These are phyloP conservation scores for Urosaurus nigricauda DNA, from an alignment of 2,797 vertebrate genomes.

Conservation along the genomic window DNA sequence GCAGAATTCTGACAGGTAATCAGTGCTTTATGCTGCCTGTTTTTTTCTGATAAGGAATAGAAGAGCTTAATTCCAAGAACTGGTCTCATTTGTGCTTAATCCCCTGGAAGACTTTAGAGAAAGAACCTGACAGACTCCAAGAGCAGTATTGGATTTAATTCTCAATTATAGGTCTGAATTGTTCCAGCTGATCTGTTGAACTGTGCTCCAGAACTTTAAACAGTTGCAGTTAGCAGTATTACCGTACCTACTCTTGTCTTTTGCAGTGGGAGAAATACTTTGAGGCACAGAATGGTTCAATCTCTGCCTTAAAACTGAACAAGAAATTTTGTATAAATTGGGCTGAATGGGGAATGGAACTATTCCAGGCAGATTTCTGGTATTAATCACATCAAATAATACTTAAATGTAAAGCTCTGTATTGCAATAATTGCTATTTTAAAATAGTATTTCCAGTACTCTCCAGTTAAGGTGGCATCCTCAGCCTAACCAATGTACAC, in stretches of 20 bases:
- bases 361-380: background rate
- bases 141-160: constrained; percentile 20
- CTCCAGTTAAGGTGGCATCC: background rate
- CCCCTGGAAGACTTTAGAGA: constrained; percentile 17
- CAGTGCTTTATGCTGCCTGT: constrained; percentile 14
- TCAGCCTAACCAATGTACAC: background rate
- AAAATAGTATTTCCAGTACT: background rate
- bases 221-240: background rate
- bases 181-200: background rate
- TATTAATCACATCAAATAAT: background rate
- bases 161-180: background rate
- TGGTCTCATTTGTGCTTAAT: constrained; percentile 32
- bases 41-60: constrained; percentile 31
- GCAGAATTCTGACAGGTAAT: constrained; percentile 30
- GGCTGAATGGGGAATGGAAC: background rate
- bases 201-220: background rate
- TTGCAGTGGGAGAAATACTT: background rate
- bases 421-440: background rate
- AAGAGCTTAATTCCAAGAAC: constrained; percentile 8
- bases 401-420: background rate
- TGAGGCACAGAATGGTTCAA: background rate
- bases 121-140: constrained; percentile 11
- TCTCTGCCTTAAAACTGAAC: background rate
- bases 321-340: background rate
- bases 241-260: background rate